Base-by-base conservation (phyloP, 92 coral and sea anemone genomes). In the Virgularia gustaviana region DNA sequence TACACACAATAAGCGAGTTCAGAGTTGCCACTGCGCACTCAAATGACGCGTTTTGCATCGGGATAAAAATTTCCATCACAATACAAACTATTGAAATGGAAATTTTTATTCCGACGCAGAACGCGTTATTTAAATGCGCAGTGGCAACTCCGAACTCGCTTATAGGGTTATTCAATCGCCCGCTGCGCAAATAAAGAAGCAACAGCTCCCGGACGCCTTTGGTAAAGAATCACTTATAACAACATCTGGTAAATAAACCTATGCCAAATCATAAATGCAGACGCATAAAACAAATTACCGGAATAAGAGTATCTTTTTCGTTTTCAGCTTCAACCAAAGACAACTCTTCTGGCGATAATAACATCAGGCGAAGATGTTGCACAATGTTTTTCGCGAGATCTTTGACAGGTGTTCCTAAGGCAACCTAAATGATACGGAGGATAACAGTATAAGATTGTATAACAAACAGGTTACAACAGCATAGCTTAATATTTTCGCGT, bases 281-380 rank as follows among this genome's bases (percentile, higher is more conserved):
- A n/a, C n/a, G n/a, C n/a, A n/a, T n/a, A n/a, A 19, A 24, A 24
- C 23, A 30, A 74, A 96, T 82, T 65, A 91, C 97, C 49, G 98
- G 92, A 19, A 92, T 86, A 42, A 86, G 88, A 23, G 37, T 64
- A 63, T 92, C 94, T 63, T 89, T 92, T 52, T 92, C 98, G 73
- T 89, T 92, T 45, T 86, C 96, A 28, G 53, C 61, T 53, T 92
- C 98, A 39, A 92, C 88, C 77, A 86, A 89, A 70, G 87, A 81
- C 27, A 92, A 77, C 71, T 92, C 98, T 47, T 92, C 98, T 3
- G 98, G 98, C 18, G 96, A 81, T 22, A 92, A 62, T 24, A 92
- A 61, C 4, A 89, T 84, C 22, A 92, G 83, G 18, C 98, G 81
- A 31, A 92, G 73, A 63, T 84, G 79, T 11, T 76, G 85, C 42